These are phyloP conservation scores for Scolanthus callimorphus DNA, from an alignment of 92 coral and sea anemone genomes.

Conservation along the genomic window DNA sequence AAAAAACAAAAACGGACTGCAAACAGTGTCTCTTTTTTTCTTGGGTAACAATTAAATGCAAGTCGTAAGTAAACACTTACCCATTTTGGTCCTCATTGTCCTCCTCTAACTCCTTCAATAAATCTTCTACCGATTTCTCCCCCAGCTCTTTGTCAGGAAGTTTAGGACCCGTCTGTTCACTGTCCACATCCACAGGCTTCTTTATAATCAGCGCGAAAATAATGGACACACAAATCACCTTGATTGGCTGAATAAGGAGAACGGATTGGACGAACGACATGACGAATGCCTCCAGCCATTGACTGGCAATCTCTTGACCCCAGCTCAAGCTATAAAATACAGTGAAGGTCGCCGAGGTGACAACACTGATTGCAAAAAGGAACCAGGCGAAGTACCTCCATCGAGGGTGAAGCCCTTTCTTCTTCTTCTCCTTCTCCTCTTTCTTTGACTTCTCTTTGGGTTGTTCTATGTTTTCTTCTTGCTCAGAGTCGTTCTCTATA, in stretches of 20 bases:
- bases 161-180: conserved; percentile 25
- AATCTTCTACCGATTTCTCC: conserved; percentile 1
- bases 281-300: conserved; percentile 86
- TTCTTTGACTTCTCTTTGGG: conserved; percentile 1
- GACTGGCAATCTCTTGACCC: conserved; percentile 87
- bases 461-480: conserved; percentile 13
- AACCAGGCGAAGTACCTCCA: conserved; percentile 80
- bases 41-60: no score
- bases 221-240: conserved; percentile 69
- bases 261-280: conserved; percentile 86
- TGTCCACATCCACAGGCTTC: conserved; percentile 70
- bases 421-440: conserved; percentile 29
- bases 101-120: neutral
- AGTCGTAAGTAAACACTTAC: neutral
- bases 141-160: neutral
- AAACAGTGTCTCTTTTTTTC: no score
- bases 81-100: neutral
- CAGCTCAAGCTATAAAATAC: conserved; percentile 83
- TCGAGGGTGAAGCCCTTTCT: conserved; percentile 68
- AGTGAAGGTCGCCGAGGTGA: conserved; percentile 65
- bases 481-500: neutral
- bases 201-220: conserved; percentile 76
- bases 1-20: no score
- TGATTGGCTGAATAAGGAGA: conserved; percentile 86
- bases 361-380: conserved; percentile 50